Base-by-base conservation (phyloP, 1,140 invertebrate species). In the Subanguina moxae region DNA sequence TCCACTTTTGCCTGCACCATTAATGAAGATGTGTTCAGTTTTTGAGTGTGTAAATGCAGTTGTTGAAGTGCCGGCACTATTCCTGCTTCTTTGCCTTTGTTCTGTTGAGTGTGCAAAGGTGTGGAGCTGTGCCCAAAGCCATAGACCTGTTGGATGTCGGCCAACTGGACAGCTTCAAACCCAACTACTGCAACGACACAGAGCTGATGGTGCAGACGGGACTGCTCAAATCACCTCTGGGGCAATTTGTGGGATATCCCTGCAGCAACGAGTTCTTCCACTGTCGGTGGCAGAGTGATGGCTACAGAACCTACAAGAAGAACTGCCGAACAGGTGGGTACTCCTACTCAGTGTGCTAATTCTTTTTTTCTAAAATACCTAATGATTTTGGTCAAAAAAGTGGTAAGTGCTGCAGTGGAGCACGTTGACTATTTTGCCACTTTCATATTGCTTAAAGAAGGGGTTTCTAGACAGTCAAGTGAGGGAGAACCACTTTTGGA, bases 261-360 rank as follows among this genome's bases (percentile, higher is more conserved):
- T 81, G 79, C 62, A 76, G 73, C 63, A 64, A 65, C 30, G 80
- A 80, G 62, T 82, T 80, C 32, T 82, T 63, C 57, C 80, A 82
- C 63, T 82, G 78, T 67, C 76, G 80, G 15, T 82, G 78, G 80
- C 77, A 80, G 67, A 71, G 68, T 43, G 80, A 82, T 62, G 79
- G 79, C 0, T 81, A 70, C 52, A 42, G 68, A 46, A 81, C 79
- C 1, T 78, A 80, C 45, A 78, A 76, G 42, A 81, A 81, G 57
- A 68, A 62, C 25, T 81, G 79, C 69, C 57, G 73, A 67, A 62
- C 71, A 27, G 78, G 78, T 75, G 28, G 32, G 32, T 38, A n/a
- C n/a, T n/a, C n/a, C n/a, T n/a, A n/a, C n/a, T n/a, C n/a, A n/a
- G n/a, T n/a, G n/a, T n/a, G n/a, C n/a, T n/a, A n/a, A n/a, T n/a